Evolutionary conservation across 2,888 invertebrate species (phyloP), one percentile per base, ranked within the genome.

Genomic region (Lordiphosa fenestrarum): DNA sequence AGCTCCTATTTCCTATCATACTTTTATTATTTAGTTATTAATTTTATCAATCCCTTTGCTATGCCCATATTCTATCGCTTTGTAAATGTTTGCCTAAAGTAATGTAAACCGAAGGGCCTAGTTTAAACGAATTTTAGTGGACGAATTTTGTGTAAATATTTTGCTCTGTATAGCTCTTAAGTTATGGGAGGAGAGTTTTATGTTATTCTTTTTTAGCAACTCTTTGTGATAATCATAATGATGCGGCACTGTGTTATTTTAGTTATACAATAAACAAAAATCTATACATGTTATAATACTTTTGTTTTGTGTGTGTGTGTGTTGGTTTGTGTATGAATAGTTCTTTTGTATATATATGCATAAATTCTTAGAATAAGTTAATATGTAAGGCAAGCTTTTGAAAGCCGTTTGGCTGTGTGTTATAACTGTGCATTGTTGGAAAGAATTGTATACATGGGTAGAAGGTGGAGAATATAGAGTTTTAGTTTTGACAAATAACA

Each of bases 31-130:
- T 62, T 88, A 50, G 58, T 87, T 55, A 64, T 87, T 33, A 87
- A 87, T 62, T 87, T 87, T 73, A 68, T 87, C 53, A 87, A 87
- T 74, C 88, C 88, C 3, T 86, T 86, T 66, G 88, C 86, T 23
- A 86, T 84, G 78, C 78, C 87, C 44, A 68, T 87, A 35, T 88
- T 86, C 54, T 86, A 86, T 74, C 85, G 86, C 60, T 76, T 87
- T 72, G 87, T 81, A 52, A 70, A 87, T 67, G 78, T 71, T 25
- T 87, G 70, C 54, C 69, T 87, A 55, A 77, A 70, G 38, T 87
- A 66, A 49, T n/a, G 13, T 6, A 6, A 4, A 21, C 15, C 37
- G 10, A 36, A 10, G 13, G 6, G 9, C n/a, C 7, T 15, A 39
- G 5, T 6, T 19, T 25, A 41, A 23, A 39, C n/a, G 13, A 56